These are phyloP conservation scores for Thalassoma bifasciatum DNA, from an alignment of 2,113 vertebrate species.

Conservation along the genomic window DNA sequence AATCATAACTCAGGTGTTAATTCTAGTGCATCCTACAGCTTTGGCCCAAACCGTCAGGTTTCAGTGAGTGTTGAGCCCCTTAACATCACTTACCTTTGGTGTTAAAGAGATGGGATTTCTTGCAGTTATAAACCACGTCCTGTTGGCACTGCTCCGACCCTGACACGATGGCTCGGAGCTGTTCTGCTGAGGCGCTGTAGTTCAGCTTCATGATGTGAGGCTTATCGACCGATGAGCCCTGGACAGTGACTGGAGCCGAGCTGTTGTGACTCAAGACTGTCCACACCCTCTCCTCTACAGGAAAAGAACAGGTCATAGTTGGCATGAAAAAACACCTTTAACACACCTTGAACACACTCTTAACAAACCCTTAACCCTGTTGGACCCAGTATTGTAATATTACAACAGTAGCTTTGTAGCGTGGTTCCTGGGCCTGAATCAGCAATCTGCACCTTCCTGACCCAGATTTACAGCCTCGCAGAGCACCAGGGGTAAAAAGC, in stretches of 20 bases:
- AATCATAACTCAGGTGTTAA: neutral
- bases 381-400: no score
- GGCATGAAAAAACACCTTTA: neutral
- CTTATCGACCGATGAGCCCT: slow-evolving; percentile 75
- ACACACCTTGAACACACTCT: no score
- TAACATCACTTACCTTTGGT: slow-evolving; percentile 84
- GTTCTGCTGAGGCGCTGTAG: slow-evolving; percentile 88
- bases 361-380: no score
- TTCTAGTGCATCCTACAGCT: no score
- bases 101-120: slow-evolving; percentile 91
- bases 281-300: slow-evolving; percentile 93
- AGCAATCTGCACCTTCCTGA: no score
- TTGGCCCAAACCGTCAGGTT: neutral
- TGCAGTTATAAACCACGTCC: slow-evolving; percentile 92
- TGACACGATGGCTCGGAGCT: slow-evolving; percentile 88
- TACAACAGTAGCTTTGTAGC: no score
- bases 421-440: no score
- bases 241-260: slow-evolving; percentile 85
- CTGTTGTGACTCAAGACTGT: slow-evolving; percentile 90
- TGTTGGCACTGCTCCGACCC: slow-evolving; percentile 93
- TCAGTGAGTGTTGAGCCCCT: neutral
- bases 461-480: no score
- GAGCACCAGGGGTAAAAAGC: no score
- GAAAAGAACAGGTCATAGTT: neutral
- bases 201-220: slow-evolving; percentile 87